These are phyloP conservation scores for Bombylius discolor DNA, from an alignment of 2,888 invertebrate genomes.

Conservation along the genomic window DNA sequence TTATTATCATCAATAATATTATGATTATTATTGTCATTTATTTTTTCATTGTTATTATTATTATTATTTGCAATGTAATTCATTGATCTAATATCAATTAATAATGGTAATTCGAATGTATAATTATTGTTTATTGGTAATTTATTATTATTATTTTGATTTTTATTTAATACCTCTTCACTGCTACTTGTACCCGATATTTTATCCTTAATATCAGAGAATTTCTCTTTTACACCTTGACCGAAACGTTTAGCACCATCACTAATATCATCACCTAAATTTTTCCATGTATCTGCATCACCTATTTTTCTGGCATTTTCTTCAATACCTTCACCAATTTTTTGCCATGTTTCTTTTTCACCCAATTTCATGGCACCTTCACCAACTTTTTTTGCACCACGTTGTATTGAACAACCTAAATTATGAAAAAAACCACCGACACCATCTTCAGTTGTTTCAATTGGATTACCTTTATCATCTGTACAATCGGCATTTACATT, in stretches of 20 bases:
- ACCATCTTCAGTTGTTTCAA: background rate
- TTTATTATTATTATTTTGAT: background rate
- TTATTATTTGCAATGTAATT: background rate
- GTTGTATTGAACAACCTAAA: conserved; percentile 27
- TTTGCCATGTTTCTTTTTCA: conserved; percentile 17
- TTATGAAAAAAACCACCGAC: conserved; percentile 7
- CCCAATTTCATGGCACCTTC: conserved; percentile 28
- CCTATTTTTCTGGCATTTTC: conserved; percentile 25
- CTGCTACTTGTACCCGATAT: background rate
- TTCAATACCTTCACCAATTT: conserved; percentile 25
- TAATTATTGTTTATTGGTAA: background rate
- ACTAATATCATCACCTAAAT: background rate
- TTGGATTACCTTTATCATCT: background rate
- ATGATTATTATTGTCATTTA: background rate
- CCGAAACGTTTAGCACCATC: background rate
- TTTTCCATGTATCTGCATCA: background rate
- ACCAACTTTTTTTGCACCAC: conserved; percentile 23
- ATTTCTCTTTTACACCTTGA: background rate
- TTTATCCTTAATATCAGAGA: background rate
- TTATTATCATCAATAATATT: background rate
- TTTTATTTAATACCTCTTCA: background rate
- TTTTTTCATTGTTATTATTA: background rate
- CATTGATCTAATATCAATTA: too few species aligned
- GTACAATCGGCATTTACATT: background rate
- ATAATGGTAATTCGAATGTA: background rate